These are phyloP conservation scores for Rhipidura dahli DNA, from an alignment of 2,113 vertebrate species.

Conservation along the genomic window DNA sequence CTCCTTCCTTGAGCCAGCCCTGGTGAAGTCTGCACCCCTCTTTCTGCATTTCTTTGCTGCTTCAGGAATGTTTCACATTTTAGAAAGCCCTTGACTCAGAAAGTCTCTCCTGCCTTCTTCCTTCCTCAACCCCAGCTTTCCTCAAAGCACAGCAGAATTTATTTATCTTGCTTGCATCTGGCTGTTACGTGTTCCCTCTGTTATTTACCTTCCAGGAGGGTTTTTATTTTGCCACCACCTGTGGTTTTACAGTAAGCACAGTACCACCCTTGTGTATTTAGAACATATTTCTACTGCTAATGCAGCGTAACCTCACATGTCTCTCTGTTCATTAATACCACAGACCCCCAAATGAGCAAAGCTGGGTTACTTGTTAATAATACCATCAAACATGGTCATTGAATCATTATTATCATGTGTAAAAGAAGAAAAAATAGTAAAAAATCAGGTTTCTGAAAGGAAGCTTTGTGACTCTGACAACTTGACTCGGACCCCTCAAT, in stretches of 20 bases:
- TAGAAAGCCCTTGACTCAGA: background rate
- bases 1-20: background rate
- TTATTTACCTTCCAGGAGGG: background rate
- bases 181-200: background rate
- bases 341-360: background rate
- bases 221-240: background rate
- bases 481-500: background rate
- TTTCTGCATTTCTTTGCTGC: background rate
- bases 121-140: background rate
- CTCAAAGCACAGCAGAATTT: background rate
- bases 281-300: background rate
- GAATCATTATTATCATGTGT: background rate
- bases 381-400: background rate
- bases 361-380: background rate
- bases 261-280: background rate
- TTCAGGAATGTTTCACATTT: background rate
- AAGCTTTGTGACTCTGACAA: background rate
- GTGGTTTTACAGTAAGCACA: background rate
- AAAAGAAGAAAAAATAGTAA: background rate
- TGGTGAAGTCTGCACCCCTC: background rate
- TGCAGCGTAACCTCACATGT: background rate
- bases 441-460: background rate
- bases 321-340: background rate
- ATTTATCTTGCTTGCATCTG: background rate
- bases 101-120: background rate